A percentile compares a stretch with the other conserved stretches of the same genome.
These are phyloP conservation scores for Hyaena hyaena DNA, from an alignment of 2,113 vertebrate species.

Conservation along the genomic window DNA sequence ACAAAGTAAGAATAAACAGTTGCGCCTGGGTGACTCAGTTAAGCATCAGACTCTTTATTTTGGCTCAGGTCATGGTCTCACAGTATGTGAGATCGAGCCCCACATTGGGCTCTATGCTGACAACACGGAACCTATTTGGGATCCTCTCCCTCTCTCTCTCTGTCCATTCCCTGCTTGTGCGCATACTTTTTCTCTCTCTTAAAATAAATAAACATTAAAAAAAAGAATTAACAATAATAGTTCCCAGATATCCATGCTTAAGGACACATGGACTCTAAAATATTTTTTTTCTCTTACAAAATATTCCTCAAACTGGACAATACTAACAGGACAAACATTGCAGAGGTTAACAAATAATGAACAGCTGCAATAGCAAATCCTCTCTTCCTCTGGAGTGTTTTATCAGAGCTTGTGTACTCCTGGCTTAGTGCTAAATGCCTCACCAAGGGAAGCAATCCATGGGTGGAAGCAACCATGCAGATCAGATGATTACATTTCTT, in stretches of 20 bases:
- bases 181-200: no score
- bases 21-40: no score
- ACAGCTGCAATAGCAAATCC: slow-evolving; percentile 54
- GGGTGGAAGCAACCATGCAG: slow-evolving; percentile 14
- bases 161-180: no score
- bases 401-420: not conserved
- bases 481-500: slow-evolving; percentile 42
- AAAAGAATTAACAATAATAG: not conserved
- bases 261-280: not conserved
- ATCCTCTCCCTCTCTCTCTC: no score
- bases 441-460: slow-evolving; percentile 10
- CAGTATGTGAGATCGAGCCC: no score
- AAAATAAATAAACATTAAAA: no score
- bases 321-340: not conserved
- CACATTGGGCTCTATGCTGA: no score
- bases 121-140: no score
- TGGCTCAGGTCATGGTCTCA: no score
- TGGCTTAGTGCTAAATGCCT: slow-evolving; percentile 57
- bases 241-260: not conserved
- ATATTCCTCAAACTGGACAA: not conserved
- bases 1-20: not conserved
- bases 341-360: slow-evolving; percentile 37
- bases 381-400: slow-evolving; percentile 47
- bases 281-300: slow-evolving; percentile 32
- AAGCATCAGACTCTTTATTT: no score